Conservation (phyloP, 2,113 vertebrate species). For the Rhinopomastus cyanomelas region DNA sequence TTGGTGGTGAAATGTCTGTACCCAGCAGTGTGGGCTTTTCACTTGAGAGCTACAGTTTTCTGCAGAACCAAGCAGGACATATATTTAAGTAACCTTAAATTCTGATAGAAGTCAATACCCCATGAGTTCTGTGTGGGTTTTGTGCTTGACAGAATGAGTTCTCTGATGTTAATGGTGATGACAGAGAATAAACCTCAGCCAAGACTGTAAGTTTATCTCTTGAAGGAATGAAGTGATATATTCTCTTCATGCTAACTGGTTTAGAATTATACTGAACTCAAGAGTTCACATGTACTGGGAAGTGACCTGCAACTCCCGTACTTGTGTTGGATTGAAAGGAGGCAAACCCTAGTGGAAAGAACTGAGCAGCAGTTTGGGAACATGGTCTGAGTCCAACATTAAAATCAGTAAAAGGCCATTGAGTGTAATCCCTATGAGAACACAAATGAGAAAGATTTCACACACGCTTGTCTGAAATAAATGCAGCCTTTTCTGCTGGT, state of each 20-base stretch:
- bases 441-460: not conserved
- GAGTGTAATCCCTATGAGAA: not conserved
- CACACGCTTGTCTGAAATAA: not conserved
- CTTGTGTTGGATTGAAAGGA: not conserved
- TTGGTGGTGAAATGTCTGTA: not conserved
- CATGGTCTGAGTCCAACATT: not conserved
- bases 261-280: not conserved
- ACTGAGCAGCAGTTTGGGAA: not conserved
- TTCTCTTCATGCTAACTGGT: not conserved
- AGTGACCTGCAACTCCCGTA: not conserved
- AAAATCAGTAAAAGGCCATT: not conserved
- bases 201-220: not conserved
- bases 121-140: not conserved
- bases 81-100: not conserved
- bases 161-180: not conserved
- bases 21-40: not conserved
- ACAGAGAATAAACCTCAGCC: not conserved
- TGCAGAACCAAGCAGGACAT: not conserved
- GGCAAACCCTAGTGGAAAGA: not conserved
- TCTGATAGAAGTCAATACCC: not conserved
- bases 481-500: not conserved
- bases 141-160: not conserved
- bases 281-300: not conserved
- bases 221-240: not conserved
- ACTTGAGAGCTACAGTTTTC: not conserved